These are phyloP conservation scores for Theonella swinhoei DNA, from an alignment of 37 sponge, comb jelly and placozoan genomes.

Conservation along the genomic window DNA sequence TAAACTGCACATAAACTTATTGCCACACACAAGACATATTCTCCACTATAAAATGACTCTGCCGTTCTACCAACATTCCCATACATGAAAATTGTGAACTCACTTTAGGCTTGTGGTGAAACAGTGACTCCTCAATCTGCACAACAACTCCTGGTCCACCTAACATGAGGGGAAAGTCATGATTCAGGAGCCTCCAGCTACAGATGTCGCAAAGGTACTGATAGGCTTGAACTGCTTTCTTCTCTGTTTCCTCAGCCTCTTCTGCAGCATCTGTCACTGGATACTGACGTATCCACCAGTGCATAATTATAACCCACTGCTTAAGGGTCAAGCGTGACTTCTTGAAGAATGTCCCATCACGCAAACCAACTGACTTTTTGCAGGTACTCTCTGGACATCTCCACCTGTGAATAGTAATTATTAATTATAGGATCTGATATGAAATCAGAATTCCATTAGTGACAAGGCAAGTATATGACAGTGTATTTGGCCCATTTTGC, in stretches of 20 bases:
- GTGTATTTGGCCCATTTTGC: neutral
- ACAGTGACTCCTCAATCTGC: constrained; percentile 62
- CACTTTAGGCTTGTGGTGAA: constrained; percentile 62
- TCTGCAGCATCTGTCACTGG: constrained; percentile 33
- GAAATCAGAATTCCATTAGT: neutral
- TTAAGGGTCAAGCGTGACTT: constrained; percentile 37
- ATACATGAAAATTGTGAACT: too few species aligned
- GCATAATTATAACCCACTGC: constrained; percentile 44
- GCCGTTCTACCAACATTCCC: too few species aligned
- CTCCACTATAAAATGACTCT: too few species aligned
- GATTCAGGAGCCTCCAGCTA: constrained; percentile 25
- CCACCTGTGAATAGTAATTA: too few species aligned
- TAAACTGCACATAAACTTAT: too few species aligned
- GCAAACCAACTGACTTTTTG: too few species aligned
- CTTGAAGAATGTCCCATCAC: constrained; percentile 47
- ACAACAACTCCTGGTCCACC: constrained; percentile 47
- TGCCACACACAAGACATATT: neutral
- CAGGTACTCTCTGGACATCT: too few species aligned
- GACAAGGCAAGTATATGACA: neutral
- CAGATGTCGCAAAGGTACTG: constrained; percentile 61
- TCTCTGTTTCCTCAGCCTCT: neutral
- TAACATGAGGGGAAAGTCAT: neutral
- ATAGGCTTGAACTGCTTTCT: constrained; percentile 45
- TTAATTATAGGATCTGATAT: constrained; percentile 11
- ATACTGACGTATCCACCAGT: constrained; percentile 26